Conservation (phyloP, 2,888 invertebrate genomes). For the Drosophila prolongata region DNA sequence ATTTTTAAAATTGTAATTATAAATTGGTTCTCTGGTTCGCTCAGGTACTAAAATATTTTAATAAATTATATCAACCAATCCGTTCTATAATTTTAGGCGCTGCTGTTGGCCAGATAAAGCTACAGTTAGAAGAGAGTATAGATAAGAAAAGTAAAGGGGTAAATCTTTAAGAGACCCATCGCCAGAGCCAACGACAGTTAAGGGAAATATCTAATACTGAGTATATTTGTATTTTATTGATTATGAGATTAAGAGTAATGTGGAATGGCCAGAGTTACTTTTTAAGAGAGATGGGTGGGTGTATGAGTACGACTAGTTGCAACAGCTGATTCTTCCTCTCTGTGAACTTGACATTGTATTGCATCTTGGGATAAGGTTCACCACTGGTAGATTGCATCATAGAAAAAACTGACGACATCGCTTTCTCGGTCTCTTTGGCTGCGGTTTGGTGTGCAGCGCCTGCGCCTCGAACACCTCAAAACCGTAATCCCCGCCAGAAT, state of each 20-base stretch:
- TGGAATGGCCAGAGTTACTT: conserved; percentile 19
- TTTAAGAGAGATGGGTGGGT: conserved; percentile 17
- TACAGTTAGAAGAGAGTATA: background rate
- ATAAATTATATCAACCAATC: too few relatives aligned
- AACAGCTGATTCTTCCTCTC: conserved; percentile 23
- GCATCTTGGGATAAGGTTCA: background rate
- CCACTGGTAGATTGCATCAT: conserved; percentile 8
- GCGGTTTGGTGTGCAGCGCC: conserved; percentile 25
- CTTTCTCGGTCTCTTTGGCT: conserved; percentile 24
- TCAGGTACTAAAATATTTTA: too few relatives aligned
- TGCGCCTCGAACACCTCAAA: conserved; percentile 90
- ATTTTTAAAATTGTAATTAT: too few relatives aligned
- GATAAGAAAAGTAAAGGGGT: background rate
- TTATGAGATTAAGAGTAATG: conserved; percentile 23
- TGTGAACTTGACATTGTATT: conserved; percentile 20
- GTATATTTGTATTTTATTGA: conserved; percentile 17
- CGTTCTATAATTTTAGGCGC: background rate
- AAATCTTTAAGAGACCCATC: background rate
- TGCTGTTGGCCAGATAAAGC: conserved; percentile 2
- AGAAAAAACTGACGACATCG: conserved; percentile 30
- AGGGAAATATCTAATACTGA: conserved; percentile 1
- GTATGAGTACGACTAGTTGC: conserved; percentile 7
- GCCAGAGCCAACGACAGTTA: background rate
- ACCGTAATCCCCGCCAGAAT: conserved; percentile 89
- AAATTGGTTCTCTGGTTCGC: too few relatives aligned